Base-by-base conservation (phyloP, 2,113 vertebrate genomes). In the Cairina moschata region DNA sequence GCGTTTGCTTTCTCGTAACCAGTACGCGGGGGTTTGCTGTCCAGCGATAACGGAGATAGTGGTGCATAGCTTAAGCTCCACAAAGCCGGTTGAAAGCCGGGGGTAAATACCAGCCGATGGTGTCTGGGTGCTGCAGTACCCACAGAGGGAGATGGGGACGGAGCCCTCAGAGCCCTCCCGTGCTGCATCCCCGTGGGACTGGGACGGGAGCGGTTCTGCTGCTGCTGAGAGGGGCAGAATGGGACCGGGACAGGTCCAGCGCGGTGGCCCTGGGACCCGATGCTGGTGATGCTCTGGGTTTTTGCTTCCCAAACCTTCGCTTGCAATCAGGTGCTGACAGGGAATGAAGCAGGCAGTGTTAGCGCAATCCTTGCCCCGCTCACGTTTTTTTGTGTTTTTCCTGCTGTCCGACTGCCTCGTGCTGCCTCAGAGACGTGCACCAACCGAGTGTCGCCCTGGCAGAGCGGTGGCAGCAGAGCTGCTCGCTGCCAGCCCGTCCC, bases 161-260 rank as follows among this genome's bases (percentile, higher is more conserved):
- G 60, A 65, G 63, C 29, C 48, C 54, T 55, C 29, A 14, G n/a
- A 54, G 40, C 25, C 29, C 36, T 13, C 36, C 32, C 10, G 25
- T 16, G 16, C 59, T 8, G 29, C 28, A 11, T 63, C 46, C 48
- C 22, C 15, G 21, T 13, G 28, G 18, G 40, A 22, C 46, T 65
- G 34, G 26, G 44, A 36, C 3, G 6, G 36, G 48, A 25, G 29
- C 11, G 2, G 23, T 36, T 60, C 42, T 34, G 12, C 40, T 21
- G 28, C 34, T 25, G 60, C 34, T 38, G 48, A 23, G 40, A 65
- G 54, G 54, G 28, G 15, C 14, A 34, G 62, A 28, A 40, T 40
- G 38, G 29, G 26, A 5, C 14, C 0, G 0, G 50, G 36, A 36
- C 20, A 31, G 11, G 46, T 63, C 36, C 29, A 3, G 25, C 2